phyloP scores from a whole-genome alignment of 2,888 invertebrate genomes.

The Philaethria dido region DNA sequence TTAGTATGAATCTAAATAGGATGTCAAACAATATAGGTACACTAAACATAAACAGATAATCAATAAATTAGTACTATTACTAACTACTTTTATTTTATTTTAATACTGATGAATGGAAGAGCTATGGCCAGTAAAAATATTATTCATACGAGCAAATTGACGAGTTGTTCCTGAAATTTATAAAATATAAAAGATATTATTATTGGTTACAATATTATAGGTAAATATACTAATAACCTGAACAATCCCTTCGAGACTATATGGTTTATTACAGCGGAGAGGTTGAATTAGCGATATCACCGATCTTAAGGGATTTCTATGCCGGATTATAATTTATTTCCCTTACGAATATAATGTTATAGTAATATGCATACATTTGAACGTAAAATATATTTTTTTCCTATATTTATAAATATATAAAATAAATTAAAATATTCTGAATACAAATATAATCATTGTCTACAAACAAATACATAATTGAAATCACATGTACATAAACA shows the following conservation, averaged over 20 bases:
- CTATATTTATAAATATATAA: background rate
- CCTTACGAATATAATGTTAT: background rate
- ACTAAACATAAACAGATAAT: too few species aligned
- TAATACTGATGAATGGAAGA: too few species aligned
- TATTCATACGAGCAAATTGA: background rate
- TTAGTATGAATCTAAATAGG: too few species aligned
- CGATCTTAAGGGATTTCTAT: background rate
- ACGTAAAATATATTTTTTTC: too few species aligned
- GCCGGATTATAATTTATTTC: background rate
- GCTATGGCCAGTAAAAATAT: too few species aligned
- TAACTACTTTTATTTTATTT: too few species aligned
- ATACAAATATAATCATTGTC: background rate
- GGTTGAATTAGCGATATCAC: constrained; percentile 1
- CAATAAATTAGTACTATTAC: too few species aligned
- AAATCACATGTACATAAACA: constrained; percentile 15
- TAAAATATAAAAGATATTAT: background rate
- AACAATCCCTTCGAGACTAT: background rate
- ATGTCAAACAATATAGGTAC: too few species aligned
- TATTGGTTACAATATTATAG: background rate
- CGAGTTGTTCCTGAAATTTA: background rate
- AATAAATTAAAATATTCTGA: background rate
- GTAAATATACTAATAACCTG: background rate
- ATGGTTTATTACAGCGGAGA: constrained; percentile 1
- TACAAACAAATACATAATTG: background rate
- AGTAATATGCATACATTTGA: background rate